Percentiles rank a stretch among this genome's conserved stretches.
phyloP scores from a whole-genome alignment of 1,140 invertebrate genomes.

The Drosophila teissieri region DNA sequence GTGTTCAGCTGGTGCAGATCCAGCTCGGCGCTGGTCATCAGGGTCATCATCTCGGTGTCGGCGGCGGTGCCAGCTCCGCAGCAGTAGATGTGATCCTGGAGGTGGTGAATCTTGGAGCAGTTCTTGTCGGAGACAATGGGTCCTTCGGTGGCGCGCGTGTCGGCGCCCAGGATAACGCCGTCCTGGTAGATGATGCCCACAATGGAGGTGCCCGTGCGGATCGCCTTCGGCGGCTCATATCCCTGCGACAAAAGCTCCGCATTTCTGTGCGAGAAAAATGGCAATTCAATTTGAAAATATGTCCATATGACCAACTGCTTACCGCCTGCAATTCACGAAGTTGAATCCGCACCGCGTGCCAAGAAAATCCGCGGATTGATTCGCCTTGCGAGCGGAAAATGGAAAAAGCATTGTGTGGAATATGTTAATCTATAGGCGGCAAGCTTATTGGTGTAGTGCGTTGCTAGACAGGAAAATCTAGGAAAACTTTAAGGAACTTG shows the following conservation, averaged over 20 bases:
- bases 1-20: constrained; percentile 96
- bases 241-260: constrained; percentile 91
- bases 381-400: not conserved
- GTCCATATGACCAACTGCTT: constrained; percentile 70
- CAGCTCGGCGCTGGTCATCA: constrained; percentile 94
- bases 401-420: constrained; percentile 1
- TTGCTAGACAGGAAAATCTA: constrained; percentile 3
- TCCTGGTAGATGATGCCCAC: constrained; percentile 96
- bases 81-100: constrained; percentile 97
- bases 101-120: constrained; percentile 97
- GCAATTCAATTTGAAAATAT: not conserved
- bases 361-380: not conserved
- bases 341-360: constrained; percentile 87
- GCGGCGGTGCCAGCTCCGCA: constrained; percentile 99
- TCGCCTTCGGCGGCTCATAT: constrained; percentile 91
- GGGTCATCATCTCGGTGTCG: constrained; percentile 96
- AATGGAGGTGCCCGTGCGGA: constrained; percentile 99
- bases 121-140: constrained; percentile 98
- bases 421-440: not conserved
- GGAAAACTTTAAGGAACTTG: not conserved
- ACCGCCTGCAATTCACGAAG: constrained; percentile 94
- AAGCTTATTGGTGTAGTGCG: too few relatives aligned
- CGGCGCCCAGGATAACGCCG: constrained; percentile 98
- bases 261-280: constrained; percentile 91
- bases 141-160: constrained; percentile 97